phyloP scores from a whole-genome alignment of 1,140 invertebrate species.

The Lepidurus packardi region DNA sequence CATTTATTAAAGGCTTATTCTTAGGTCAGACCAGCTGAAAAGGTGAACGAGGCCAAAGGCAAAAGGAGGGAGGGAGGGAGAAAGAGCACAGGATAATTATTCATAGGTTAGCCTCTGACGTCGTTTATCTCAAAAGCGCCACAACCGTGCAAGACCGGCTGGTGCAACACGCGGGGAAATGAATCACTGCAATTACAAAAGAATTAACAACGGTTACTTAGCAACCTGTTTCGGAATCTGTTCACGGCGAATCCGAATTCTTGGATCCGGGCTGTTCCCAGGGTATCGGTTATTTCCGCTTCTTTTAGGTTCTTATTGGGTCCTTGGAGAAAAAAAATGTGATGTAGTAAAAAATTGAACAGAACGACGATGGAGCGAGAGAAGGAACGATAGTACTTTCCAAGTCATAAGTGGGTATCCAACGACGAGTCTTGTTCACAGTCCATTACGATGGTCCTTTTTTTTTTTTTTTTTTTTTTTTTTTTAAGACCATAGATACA shows the following conservation, averaged over 20 bases:
- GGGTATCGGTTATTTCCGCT: neutral
- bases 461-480: neutral
- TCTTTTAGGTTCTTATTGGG: neutral
- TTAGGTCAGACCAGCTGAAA: constrained; percentile 17
- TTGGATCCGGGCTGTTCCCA: neutral
- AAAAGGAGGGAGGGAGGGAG: neutral
- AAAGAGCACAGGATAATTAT: neutral
- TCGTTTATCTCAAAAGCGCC: constrained; percentile 4
- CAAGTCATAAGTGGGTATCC: constrained; percentile 4
- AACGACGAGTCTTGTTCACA: constrained; percentile 10
- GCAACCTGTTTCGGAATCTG: neutral
- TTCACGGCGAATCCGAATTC: constrained; percentile 13
- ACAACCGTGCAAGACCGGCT: neutral
- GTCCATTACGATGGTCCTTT: neutral
- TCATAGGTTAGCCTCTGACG: constrained; percentile 21
- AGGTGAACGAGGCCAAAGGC: neutral
- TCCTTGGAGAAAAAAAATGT: neutral
- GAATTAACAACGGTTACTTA: constrained; percentile 16
- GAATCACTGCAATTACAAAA: constrained; percentile 16
- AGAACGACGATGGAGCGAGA: neutral
- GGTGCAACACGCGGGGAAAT: neutral
- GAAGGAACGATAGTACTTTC: neutral
- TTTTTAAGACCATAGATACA: neutral
- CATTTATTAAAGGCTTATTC: constrained; percentile 22
- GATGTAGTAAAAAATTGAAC: neutral